These are phyloP conservation scores for Scolopax mira DNA, from an alignment of 2,113 vertebrate species.

Conservation along the genomic window DNA sequence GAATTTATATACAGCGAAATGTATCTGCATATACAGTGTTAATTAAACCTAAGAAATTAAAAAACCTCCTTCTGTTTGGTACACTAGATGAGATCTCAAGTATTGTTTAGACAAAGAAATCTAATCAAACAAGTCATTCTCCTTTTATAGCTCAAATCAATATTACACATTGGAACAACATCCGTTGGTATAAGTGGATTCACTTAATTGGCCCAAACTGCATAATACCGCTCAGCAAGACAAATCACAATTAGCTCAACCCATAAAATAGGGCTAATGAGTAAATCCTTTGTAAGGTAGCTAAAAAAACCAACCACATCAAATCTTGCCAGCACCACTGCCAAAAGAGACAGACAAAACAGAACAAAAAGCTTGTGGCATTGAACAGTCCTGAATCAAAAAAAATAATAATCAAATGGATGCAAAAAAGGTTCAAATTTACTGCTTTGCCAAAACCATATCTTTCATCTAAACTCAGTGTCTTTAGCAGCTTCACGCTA, in stretches of 20 bases:
- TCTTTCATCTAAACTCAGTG: not conserved
- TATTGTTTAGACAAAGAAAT: constrained; percentile 43
- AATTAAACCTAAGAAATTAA: not conserved
- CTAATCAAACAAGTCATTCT: constrained; percentile 53
- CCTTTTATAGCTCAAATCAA: constrained; percentile 61
- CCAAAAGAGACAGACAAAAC: constrained; percentile 27
- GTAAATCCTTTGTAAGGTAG: constrained; percentile 61
- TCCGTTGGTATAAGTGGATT: constrained; percentile 51
- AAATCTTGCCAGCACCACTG: constrained; percentile 15
- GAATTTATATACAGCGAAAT: not conserved
- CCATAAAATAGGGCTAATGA: constrained; percentile 66
- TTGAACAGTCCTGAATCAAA: not conserved
- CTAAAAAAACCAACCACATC: constrained; percentile 18
- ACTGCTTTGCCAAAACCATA: not conserved
- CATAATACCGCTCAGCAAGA: constrained; percentile 65
- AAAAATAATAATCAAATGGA: not conserved
- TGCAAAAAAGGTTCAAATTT: constrained; percentile 14
- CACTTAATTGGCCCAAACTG: constrained; percentile 65
- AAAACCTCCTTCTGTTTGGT: not conserved
- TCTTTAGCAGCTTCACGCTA: not conserved
- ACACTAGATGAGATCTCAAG: constrained; percentile 1
- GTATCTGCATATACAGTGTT: not conserved
- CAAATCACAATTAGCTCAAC: constrained; percentile 68
- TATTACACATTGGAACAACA: constrained; percentile 58
- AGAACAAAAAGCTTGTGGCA: constrained; percentile 33